Evolutionary conservation across 2,888 invertebrate genomes (phyloP), one percentile per base, ranked within the genome.

Genomic region (Lagria hirta): DNA sequence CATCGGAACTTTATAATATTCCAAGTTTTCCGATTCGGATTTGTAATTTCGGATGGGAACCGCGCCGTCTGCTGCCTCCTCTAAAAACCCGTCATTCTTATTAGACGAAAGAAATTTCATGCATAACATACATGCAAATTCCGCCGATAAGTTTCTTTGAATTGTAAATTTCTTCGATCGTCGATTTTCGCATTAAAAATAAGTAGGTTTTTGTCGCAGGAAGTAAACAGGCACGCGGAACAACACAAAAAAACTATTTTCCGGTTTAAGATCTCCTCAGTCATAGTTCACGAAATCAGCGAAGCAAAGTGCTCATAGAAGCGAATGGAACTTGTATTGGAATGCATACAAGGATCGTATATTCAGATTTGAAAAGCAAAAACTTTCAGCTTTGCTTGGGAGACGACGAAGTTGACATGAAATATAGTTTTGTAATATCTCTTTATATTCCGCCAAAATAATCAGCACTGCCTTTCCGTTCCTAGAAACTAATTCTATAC

Each of bases 151-250:
- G n/a, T n/a, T n/a, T 53, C 52, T 64, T 64, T 62, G 62, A 65
- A 61, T 62, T 65, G 65, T 58, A 64, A 64, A 65, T 64, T 64
- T 60, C 60, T 49, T n/a, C n/a, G n/a, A n/a, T n/a, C n/a, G 51
- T 55, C 47, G 51, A 55, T 55, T 57, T 56, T 51, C 55, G 58
- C 61, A 64, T 64, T 63, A 62, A 64, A 64, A 64, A 60, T 58
- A 62, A 52, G 60, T 57, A 52, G 56, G 48, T 57, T 50, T 52
- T 55, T 54, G 53, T 49, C 52, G 52, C 61, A 61, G 64, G 64
- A 64, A 58, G 61, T 62, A 58, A 58, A 60, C 60, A 62, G 57
- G 53, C 54, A 49, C 48, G 49, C 53, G 60, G 64, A 60, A 58
- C 57, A 51, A 48, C 52, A 51, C 57, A 64, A 64, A n/a, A n/a